Base-by-base conservation (phyloP, 2,888 invertebrate species). In the Ectemnius lituratus region DNA sequence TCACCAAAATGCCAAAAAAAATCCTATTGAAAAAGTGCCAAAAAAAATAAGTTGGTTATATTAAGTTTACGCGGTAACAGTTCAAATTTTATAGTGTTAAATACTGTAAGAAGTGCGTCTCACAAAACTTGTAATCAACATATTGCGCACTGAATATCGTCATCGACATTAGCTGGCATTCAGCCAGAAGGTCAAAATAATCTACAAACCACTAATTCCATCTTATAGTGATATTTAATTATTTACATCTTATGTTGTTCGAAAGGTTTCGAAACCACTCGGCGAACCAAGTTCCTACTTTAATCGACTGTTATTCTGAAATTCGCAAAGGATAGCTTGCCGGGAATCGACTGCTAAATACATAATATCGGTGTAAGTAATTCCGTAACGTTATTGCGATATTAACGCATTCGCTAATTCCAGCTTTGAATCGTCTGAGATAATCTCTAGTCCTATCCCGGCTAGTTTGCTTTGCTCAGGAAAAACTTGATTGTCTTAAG, bases 1-100 rank as follows among this genome's bases (percentile, higher is more conserved):
- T 75, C 62, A 27, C 60, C 60, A n/a, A 56, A 74, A 52, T 52
- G 52, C 11, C 5, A 16, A 52, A 52, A 52, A 52, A 52, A 52
- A 16, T 16, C 14, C 1, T 16, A 52, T 16, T 16, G 52, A 14
- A 16, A 52, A 52, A 52, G 52, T 52, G 52, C 52, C 52, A 52
- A 64, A 70, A 63, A 74, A 79, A 76, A 78, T 78, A 67, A 67
- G 57, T 60, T 72, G 56, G 76, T 66, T 84, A 82, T 78, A 79
- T 84, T 80, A 85, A 59, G 45, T 37, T 68, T 37, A 37, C 37
- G 37, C 37, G 37, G 37, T 37, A 37, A 37, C 37, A 37, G 37
- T 37, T 37, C 37, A 37, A 37, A 37, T 37, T 37, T 37, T 37
- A 37, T 37, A 37, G 37, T 8, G 37, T 37, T 37, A 37, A 37